Evolutionary conservation across 2,113 vertebrate genomes (phyloP).

Genomic region (Oncorhynchus tshawytscha): DNA sequence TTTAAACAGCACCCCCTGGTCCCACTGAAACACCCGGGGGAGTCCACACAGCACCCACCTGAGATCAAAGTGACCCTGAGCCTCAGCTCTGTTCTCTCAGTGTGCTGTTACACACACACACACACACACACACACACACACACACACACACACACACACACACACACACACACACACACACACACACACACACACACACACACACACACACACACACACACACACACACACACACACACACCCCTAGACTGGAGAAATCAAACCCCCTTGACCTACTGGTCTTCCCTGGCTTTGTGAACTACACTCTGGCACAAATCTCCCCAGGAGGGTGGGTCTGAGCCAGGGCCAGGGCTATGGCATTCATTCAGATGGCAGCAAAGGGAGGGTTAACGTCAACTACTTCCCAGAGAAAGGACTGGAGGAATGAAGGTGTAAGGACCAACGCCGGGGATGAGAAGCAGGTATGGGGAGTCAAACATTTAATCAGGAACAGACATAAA

Average conservation of each 20-base stretch:
- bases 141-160: no score
- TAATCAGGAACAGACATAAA: no score
- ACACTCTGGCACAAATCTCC: constrained; percentile 74
- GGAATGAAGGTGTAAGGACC: no score
- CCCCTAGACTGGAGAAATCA: constrained; percentile 13
- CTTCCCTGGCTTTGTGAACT: constrained; percentile 51
- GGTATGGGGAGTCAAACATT: no score
- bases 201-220: constrained; percentile 9
- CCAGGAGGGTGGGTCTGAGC: constrained; percentile 14
- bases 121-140: not conserved
- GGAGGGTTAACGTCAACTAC: constrained; percentile 38
- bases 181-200: constrained; percentile 17
- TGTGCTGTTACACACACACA: constrained; percentile 43
- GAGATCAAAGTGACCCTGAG: constrained; percentile 38
- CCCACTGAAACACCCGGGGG: constrained; percentile 26
- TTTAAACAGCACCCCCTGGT: not conserved
- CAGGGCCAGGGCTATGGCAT: not conserved
- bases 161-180: no score
- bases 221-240: not conserved
- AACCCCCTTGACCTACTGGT: constrained; percentile 16
- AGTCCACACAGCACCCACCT: constrained; percentile 17
- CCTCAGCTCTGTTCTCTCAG: constrained; percentile 1
- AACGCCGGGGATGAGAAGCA: no score
- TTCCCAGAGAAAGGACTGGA: constrained; percentile 40
- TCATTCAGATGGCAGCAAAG: constrained; percentile 31